These are phyloP conservation scores for Opisthocomus hoazin DNA, from an alignment of 2,113 vertebrate species.

Conservation along the genomic window DNA sequence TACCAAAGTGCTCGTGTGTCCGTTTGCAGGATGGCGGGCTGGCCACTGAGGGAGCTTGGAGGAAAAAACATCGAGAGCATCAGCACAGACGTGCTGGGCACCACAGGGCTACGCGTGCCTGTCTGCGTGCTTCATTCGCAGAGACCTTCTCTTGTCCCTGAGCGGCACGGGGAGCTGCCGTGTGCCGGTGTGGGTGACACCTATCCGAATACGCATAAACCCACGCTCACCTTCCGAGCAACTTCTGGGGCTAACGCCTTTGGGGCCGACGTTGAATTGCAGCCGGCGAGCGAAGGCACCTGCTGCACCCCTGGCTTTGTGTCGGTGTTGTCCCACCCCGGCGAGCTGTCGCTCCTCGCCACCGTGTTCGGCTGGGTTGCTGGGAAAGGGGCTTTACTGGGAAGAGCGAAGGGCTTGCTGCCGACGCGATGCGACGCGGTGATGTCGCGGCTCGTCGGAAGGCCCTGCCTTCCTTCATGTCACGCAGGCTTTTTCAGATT, in stretches of 20 bases:
- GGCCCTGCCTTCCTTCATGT: background rate
- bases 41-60: background rate
- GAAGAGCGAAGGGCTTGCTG: background rate
- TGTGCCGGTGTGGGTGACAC: background rate
- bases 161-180: background rate
- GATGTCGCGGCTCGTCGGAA: background rate
- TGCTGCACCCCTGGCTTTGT: rapidly evolving
- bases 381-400: background rate
- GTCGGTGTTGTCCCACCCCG: background rate
- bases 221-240: background rate
- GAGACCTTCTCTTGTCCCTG: background rate
- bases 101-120: background rate
- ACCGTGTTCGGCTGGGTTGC: background rate
- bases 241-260: background rate
- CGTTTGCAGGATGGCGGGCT: background rate
- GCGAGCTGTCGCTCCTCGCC: rapidly evolving
- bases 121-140: too few relatives aligned
- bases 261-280: background rate
- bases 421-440: background rate
- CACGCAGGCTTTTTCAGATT: background rate
- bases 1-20: background rate
- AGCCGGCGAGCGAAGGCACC: background rate
- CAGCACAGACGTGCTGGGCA: background rate
- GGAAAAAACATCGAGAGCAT: background rate
- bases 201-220: background rate